These are phyloP conservation scores for Polylopha cassiicola DNA, from an alignment of 2,888 invertebrate genomes.

Conservation along the genomic window DNA sequence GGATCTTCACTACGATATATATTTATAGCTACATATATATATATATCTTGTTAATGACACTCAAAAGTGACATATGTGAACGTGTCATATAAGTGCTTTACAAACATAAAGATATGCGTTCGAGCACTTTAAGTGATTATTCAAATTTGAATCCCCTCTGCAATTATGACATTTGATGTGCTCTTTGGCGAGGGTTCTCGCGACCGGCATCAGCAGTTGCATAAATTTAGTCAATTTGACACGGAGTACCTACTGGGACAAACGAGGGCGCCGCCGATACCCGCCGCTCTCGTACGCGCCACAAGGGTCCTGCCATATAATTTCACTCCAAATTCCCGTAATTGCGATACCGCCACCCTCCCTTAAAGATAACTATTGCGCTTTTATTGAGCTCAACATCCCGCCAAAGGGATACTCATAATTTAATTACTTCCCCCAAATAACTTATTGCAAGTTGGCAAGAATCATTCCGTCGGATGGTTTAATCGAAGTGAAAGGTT, in stretches of 20 bases:
- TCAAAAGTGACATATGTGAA: constrained; percentile 18
- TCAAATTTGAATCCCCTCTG: constrained; percentile 45
- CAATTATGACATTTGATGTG: constrained; percentile 70
- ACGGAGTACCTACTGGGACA: constrained; percentile 35
- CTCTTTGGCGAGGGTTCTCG: constrained; percentile 38
- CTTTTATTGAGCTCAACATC: constrained; percentile 69
- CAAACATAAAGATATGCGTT: constrained; percentile 26
- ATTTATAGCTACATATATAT: too few species aligned
- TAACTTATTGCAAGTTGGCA: constrained; percentile 51
- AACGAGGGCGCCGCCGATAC: constrained; percentile 17
- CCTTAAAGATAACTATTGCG: constrained; percentile 68
- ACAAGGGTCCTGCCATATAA: constrained; percentile 16
- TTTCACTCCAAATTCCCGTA: constrained; percentile 39
- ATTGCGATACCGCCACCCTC: constrained; percentile 55
- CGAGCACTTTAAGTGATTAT: constrained; percentile 51
- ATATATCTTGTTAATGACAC: constrained; percentile 6
- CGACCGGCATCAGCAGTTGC: constrained; percentile 55
- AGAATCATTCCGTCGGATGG: constrained; percentile 37
- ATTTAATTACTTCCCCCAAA: constrained; percentile 67
- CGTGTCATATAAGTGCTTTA: constrained; percentile 8
- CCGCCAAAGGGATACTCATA: constrained; percentile 68
- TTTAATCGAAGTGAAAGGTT: constrained; percentile 38
- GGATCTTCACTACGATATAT: too few species aligned
- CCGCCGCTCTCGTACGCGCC: constrained; percentile 12
- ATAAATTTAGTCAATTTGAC: constrained; percentile 74